Base-by-base conservation (phyloP, 2,888 invertebrate species). In the Stenodema calcarata region DNA sequence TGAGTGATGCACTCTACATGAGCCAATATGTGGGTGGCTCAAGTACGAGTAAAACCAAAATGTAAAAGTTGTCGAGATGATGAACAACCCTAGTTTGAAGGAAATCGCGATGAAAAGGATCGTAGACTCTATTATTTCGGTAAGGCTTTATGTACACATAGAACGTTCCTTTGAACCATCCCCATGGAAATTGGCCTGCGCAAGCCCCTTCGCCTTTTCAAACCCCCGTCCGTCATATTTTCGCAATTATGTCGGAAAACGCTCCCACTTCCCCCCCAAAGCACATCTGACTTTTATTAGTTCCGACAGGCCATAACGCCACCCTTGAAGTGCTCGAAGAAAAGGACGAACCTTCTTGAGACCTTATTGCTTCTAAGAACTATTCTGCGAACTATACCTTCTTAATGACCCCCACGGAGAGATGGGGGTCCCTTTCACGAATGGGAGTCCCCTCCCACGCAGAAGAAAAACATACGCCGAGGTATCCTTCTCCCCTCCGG, bases 201-300 rank as follows among this genome's bases (percentile, higher is more conserved):
- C 35, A 7, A 35, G 7, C n/a, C n/a, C n/a, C n/a, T n/a, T n/a
- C n/a, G n/a, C n/a, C n/a, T 35, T 35, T 35, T 35, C 35, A 35
- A 35, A 35, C 35, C 7, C 35, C 7, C 4, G 35, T 4, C 35
- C 35, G 35, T 35, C 2, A 47, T 47, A 47, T 47, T 47, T 47
- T 47, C 47, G 47, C 47, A 47, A 47, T 47, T 47, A 47, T 4
- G 3, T 47, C 16, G 47, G 12, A 69, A 69, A 6, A 23, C 28
- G 6, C 7, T 35, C 69, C 69, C 69, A 69, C 69, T 69, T 69
- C 69, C 7, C 23, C 12, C 23, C 4, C 3, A 28, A 69, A 69
- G 69, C 69, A 69, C 69, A 69, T 69, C 69, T 69, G 69, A 69
- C 69, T 69, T 69, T 69, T 69, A 69, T 69, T 69, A 69, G 69